Evolutionary conservation across 2,888 invertebrate species (phyloP).

Genomic region (Mythimna loreyi): DNA sequence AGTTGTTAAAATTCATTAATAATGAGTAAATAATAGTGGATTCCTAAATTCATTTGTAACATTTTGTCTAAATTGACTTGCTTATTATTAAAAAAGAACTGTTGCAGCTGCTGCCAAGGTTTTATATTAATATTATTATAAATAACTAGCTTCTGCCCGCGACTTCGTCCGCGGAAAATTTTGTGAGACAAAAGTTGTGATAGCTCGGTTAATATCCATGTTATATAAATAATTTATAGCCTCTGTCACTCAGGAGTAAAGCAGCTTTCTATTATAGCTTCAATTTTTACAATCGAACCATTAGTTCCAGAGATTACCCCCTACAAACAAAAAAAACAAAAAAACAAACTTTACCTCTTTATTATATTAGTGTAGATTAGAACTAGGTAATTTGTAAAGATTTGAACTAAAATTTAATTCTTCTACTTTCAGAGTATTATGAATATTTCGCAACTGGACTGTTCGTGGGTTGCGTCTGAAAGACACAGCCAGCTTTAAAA

Average conservation of each 20-base stretch:
- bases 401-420: slow-evolving; percentile 12
- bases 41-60: slow-evolving; percentile 26
- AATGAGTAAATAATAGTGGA: slow-evolving; percentile 30
- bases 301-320: too few relatives aligned
- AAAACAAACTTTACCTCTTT: too few relatives aligned
- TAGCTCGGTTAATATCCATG: too few relatives aligned
- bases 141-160: too few relatives aligned
- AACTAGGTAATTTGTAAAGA: slow-evolving; percentile 11
- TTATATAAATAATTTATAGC: too few relatives aligned
- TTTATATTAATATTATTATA: slow-evolving; percentile 21
- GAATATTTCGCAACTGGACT: slow-evolving; percentile 76
- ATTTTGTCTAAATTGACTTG: slow-evolving; percentile 31
- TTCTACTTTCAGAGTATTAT: slow-evolving; percentile 81
- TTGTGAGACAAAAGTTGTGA: too few relatives aligned
- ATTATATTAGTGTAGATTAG: too few relatives aligned
- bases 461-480: slow-evolving; percentile 76
- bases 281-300: too few relatives aligned
- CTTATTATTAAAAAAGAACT: slow-evolving; percentile 53
- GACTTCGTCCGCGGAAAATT: too few relatives aligned
- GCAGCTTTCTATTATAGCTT: too few relatives aligned
- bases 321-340: too few relatives aligned
- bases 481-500: slow-evolving; percentile 79
- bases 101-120: slow-evolving; percentile 43
- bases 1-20: slow-evolving; percentile 12
- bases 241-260: too few relatives aligned